These are phyloP conservation scores for Psittacara wagleri DNA, from an alignment of 2,113 vertebrate species.

Conservation along the genomic window DNA sequence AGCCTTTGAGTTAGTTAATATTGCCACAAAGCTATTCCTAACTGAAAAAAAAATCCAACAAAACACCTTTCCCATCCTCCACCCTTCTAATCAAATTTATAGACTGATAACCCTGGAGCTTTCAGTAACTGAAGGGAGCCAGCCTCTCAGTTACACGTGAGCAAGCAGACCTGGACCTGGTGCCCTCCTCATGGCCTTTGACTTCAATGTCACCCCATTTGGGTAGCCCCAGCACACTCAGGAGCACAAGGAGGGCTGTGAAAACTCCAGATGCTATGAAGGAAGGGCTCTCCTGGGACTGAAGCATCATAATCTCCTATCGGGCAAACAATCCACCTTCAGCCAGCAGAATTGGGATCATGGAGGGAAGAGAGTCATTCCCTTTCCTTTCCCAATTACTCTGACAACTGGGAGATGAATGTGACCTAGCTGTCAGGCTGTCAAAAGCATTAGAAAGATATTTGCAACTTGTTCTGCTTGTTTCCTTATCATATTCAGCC, in stretches of 20 bases:
- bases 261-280: not conserved
- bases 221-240: not conserved
- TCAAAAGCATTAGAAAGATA: not conserved
- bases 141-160: not conserved
- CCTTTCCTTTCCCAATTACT: not conserved
- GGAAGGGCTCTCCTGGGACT: not conserved
- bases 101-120: not conserved
- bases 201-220: not conserved
- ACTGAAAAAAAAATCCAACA: not conserved
- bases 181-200: not conserved
- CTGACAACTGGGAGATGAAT: not conserved
- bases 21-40: not conserved
- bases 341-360: not conserved
- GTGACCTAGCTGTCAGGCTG: not conserved
- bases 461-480: not conserved
- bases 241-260: not conserved
- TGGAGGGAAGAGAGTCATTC: not conserved
- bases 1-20: not conserved
- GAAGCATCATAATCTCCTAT: not conserved
- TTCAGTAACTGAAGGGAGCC: not conserved
- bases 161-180: not conserved
- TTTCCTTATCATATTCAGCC: not conserved
- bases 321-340: not conserved
- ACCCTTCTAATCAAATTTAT: not conserved
- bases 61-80: rapidly evolving